Evolutionary conservation across 2,113 vertebrate genomes (phyloP).

Genomic region (Prolemur simus): DNA sequence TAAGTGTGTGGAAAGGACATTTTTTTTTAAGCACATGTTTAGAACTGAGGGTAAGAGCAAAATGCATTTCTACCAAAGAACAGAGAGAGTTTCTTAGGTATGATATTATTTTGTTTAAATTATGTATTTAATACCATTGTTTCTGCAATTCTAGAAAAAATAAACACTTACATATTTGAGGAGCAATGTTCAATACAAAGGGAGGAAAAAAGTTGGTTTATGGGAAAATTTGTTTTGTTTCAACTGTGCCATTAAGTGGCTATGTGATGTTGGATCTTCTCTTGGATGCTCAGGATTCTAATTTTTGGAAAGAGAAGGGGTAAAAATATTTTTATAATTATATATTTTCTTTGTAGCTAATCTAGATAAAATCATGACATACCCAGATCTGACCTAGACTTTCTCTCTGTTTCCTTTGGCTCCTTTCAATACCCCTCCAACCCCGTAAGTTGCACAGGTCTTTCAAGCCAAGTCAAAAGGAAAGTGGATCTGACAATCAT

Average conservation of each 20-base stretch:
- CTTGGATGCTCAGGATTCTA: not conserved
- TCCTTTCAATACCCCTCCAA: fast-evolving
- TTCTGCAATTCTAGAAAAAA: too few relatives aligned
- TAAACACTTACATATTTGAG: not conserved
- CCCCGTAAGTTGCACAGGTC: not conserved
- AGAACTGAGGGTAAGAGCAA: not conserved
- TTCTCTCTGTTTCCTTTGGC: not conserved
- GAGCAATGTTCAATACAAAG: not conserved
- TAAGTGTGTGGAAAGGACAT: not conserved
- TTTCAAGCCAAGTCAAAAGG: not conserved
- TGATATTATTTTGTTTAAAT: not conserved
- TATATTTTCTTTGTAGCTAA: not conserved
- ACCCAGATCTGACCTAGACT: not conserved
- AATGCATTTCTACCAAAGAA: not conserved
- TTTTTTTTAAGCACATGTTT: not conserved
- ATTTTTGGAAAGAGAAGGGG: not conserved
- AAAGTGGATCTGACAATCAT: not conserved
- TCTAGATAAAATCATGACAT: not conserved
- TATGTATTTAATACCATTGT: too few relatives aligned
- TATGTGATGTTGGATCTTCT: not conserved
- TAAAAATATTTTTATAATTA: not conserved
- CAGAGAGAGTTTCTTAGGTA: not conserved
- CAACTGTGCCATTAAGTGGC: not conserved
- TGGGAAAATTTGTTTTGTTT: not conserved
- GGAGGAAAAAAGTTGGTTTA: not conserved